Evolutionary conservation across 2,797 vertebrate genomes (phyloP), one percentile per base, ranked within the genome.

Genomic region (Masticophis lateralis): DNA sequence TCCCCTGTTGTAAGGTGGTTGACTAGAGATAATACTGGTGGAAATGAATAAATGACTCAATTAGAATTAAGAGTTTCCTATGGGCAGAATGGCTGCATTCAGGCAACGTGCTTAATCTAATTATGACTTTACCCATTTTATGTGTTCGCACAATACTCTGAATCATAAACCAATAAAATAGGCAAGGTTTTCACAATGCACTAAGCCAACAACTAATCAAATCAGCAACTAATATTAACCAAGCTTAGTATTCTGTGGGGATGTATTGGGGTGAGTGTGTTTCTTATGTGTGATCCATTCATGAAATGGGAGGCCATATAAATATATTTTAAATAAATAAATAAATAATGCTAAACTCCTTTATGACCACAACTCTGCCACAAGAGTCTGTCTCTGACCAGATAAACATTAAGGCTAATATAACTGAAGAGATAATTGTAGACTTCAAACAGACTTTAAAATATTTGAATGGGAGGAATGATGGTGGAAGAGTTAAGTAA

Each of bases 401-500:
- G 91, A 56, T 88, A 83, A 94, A 25, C 53, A 63, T 0, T 55
- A 87, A 60, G 56, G n/a, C 59, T 56, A 89, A 63, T 20, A 3
- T 28, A 61, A 37, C 4, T 89, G 69, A 28, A 1, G 0, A 56
- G 8, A 56, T 90, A 83, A 92, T 32, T 51, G 91, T 51, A 47
- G 91, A 60, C 47, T 32, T 91, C 43, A 2, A 18, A 94, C 88
- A 79, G 79, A 22, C 32, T 91, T 43, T 51, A 95, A 37, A 27
- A 91, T 59, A 43, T 28, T n/a, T 3, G 93, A n/a, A 12, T 25
- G 16, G 47, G 61, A 94, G 16, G 66, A 93, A 1, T 90, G 56
- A 87, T 1, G 43, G 60, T 69, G 89, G 28, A 89, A 86, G 89
- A 57, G 55, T 10, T 90, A 94, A 94, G 94, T 59, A 93, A 89